phyloP scores from a whole-genome alignment of 1,140 invertebrate genomes.

The Archivesica marissinica region DNA sequence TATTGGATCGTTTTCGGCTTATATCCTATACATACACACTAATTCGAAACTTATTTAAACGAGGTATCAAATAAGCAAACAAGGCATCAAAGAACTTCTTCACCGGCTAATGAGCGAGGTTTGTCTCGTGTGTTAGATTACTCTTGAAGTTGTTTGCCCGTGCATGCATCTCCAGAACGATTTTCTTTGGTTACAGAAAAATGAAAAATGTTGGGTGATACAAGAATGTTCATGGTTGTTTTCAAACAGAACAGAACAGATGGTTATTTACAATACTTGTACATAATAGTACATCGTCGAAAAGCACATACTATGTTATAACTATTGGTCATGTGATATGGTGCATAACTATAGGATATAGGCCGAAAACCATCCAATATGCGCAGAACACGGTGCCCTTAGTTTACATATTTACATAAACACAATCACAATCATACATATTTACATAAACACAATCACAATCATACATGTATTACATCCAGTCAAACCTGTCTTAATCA shows the following conservation, averaged over 20 bases:
- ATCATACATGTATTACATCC: not conserved
- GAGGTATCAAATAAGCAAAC: conserved; percentile 6
- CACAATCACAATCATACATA: no score
- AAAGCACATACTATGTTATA: not conserved
- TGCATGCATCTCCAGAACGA: not conserved
- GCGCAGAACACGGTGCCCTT: no score
- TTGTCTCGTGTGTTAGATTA: conserved; percentile 17
- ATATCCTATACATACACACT: conserved; percentile 14
- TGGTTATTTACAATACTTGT: not conserved
- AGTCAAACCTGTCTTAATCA: not conserved
- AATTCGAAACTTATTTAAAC: conserved; percentile 46
- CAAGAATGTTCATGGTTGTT: not conserved
- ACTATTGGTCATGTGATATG: not conserved
- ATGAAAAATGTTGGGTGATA: not conserved
- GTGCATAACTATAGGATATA: not conserved
- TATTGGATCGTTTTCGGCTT: not conserved
- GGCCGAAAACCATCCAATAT: not conserved
- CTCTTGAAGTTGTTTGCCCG: not conserved
- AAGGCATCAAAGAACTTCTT: conserved; percentile 40
- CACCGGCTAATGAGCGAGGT: conserved; percentile 34
- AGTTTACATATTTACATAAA: no score
- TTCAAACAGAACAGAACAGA: not conserved
- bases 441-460: no score
- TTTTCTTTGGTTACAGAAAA: conserved; percentile 20
- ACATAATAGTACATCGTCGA: not conserved